phyloP scores from a whole-genome alignment of 1,140 invertebrate species.

The Diuraphis noxia region DNA sequence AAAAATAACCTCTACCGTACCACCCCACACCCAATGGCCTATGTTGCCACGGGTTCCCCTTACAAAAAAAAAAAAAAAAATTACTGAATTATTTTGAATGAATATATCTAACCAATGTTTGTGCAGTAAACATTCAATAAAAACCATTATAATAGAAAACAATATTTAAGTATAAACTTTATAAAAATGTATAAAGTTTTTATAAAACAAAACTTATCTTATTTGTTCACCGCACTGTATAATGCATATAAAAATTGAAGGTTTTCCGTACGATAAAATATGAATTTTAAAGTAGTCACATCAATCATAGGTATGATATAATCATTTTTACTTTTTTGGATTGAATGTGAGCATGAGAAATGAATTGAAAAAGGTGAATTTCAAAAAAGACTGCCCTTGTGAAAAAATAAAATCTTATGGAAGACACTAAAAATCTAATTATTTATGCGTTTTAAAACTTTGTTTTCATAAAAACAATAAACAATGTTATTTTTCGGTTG shows the following conservation, averaged over 20 bases:
- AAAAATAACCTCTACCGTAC: no score
- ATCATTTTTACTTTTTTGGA: not conserved
- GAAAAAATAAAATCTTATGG: not conserved
- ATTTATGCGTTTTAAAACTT: not conserved
- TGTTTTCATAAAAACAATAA: not conserved
- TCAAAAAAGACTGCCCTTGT: not conserved
- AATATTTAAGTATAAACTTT: not conserved
- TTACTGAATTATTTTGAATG: not conserved
- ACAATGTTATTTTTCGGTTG: no score
- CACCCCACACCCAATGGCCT: no score
- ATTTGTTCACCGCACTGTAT: not conserved
- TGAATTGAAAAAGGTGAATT: not conserved
- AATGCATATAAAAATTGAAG: not conserved
- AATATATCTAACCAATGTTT: not conserved
- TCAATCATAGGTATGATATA: not conserved
- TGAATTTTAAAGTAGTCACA: not conserved
- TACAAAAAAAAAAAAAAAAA: no score
- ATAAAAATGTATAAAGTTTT: not conserved
- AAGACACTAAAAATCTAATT: not conserved
- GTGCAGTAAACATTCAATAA: not conserved
- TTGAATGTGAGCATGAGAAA: not conserved
- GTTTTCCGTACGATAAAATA: not conserved
- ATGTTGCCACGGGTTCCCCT: no score
- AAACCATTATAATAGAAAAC: not conserved
- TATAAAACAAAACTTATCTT: conserved; percentile 6